Conservation (phyloP, 2,797 vertebrate genomes). For the Notamacropus eugenii region DNA sequence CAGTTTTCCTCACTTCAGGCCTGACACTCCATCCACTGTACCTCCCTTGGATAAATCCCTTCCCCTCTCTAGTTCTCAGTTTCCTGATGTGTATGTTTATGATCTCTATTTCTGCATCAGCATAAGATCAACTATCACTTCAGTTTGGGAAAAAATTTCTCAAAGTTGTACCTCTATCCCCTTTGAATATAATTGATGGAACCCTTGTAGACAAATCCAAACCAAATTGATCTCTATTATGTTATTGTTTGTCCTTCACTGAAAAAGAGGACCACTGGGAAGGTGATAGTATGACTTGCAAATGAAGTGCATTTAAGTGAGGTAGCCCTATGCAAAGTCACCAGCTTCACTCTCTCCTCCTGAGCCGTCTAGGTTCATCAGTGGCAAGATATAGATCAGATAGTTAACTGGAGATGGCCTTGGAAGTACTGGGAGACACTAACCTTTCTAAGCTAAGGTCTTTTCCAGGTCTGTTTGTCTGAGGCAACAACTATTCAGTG, state of each 20-base stretch:
- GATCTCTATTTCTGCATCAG: background rate
- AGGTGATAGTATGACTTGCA: too few relatives aligned
- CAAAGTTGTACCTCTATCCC: background rate
- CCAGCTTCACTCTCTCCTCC: background rate
- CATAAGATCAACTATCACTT: background rate
- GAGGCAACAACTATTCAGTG: background rate
- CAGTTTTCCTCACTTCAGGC: background rate
- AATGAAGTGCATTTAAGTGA: background rate
- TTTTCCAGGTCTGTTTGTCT: background rate
- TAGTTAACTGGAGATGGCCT: background rate
- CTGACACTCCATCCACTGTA: background rate
- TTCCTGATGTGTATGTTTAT: background rate
- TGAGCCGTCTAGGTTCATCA: background rate
- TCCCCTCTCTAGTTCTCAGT: background rate
- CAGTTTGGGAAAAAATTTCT: background rate
- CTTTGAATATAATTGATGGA: background rate
- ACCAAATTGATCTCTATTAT: background rate
- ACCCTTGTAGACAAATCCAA: background rate
- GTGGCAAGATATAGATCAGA: background rate
- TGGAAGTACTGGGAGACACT: background rate
- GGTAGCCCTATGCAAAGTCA: background rate
- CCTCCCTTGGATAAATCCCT: background rate
- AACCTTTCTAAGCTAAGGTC: background rate
- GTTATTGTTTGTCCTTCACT: too few relatives aligned
- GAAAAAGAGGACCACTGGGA: too few relatives aligned